These are phyloP conservation scores for Brevipalpus yothersi DNA, from an alignment of 1,140 invertebrate genomes.

Conservation along the genomic window DNA sequence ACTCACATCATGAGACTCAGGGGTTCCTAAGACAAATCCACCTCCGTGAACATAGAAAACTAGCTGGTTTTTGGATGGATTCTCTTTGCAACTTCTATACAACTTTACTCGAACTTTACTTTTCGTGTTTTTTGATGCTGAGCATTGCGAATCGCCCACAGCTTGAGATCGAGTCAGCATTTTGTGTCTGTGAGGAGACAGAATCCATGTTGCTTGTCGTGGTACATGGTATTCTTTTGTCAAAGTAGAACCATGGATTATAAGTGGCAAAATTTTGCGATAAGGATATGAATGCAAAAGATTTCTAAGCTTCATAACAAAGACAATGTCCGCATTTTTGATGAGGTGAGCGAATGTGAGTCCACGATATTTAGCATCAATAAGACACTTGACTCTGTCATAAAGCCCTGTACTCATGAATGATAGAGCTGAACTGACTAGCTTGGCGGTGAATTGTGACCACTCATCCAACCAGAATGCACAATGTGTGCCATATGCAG, in stretches of 20 bases:
- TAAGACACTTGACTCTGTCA: background rate
- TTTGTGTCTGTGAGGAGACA: background rate
- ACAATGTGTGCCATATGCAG: background rate
- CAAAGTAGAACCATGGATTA: background rate
- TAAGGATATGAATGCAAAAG: background rate
- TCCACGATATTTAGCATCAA: background rate
- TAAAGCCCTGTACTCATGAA: background rate
- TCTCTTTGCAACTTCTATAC: background rate
- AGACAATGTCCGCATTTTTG: background rate
- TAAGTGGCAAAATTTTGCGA: background rate
- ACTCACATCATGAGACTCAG: constrained; percentile 57
- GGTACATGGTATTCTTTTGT: background rate
- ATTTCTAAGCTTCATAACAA: background rate
- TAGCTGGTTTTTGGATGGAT: constrained; percentile 1
- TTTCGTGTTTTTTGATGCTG: background rate
- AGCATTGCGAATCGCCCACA: too few species aligned
- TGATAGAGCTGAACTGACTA: background rate
- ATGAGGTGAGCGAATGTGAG: background rate
- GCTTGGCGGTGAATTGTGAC: background rate
- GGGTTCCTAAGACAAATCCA: constrained; percentile 88
- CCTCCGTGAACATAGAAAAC: constrained; percentile 41
- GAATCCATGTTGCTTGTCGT: background rate
- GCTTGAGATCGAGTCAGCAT: background rate
- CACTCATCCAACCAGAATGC: background rate
- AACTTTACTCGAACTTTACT: background rate